phyloP scores from a whole-genome alignment of 2,113 vertebrate species.

The Pampusana beccarii region DNA sequence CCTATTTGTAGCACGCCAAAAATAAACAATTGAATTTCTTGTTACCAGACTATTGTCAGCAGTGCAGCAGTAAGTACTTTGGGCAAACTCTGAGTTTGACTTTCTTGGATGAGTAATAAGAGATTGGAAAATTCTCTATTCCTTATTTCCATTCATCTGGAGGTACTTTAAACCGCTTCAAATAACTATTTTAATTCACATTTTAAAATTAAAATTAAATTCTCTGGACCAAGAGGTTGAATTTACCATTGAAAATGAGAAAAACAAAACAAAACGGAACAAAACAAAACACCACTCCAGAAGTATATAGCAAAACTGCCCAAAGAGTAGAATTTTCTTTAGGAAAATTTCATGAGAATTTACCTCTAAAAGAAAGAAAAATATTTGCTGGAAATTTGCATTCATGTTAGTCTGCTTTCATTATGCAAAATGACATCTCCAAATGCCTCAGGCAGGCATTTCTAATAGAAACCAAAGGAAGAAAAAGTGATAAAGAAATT shows the following conservation, averaged over 20 bases:
- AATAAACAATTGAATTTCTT: not conserved
- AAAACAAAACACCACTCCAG: not conserved
- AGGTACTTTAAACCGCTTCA: not conserved
- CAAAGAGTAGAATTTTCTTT: not conserved
- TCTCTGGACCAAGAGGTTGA: not conserved
- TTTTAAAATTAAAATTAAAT: not conserved
- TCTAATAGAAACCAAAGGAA: slow-evolving; percentile 28
- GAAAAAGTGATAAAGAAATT: slow-evolving; percentile 57
- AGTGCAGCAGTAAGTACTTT: not conserved
- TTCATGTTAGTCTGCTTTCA: slow-evolving; percentile 19
- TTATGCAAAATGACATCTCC: slow-evolving; percentile 42
- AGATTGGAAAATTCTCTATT: not conserved
- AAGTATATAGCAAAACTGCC: not conserved
- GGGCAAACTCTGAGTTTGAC: not conserved
- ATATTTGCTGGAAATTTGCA: slow-evolving; percentile 12
- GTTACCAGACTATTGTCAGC: not conserved
- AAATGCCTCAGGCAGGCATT: not conserved
- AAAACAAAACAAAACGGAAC: not conserved
- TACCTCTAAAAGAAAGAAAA: slow-evolving; percentile 33
- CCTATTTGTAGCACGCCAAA: not conserved
- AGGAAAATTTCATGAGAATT: not conserved
- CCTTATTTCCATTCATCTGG: not conserved
- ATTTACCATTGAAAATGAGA: not conserved
- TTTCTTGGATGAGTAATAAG: not conserved
- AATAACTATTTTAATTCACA: not conserved